Base-by-base conservation (phyloP, 2,888 invertebrate species). In the Pyrrhosoma nymphula region DNA sequence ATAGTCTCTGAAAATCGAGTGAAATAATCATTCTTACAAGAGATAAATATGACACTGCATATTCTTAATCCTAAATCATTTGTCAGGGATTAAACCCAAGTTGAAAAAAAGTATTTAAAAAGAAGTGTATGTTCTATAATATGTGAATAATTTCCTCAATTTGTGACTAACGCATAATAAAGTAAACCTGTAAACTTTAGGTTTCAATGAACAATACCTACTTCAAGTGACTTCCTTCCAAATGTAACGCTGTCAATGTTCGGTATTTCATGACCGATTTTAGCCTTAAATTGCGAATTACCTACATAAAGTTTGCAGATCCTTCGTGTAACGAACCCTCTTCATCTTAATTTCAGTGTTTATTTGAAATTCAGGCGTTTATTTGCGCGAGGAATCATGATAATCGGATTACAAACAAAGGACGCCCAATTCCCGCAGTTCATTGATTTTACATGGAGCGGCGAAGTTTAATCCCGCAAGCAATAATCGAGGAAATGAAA, bases 381-480 rank as follows among this genome's bases (percentile, higher is more conserved):
- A 93, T 93, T 93, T 93, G 93, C 69, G 10, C 39, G 63, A 69
- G 69, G 93, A 47, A 63, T 47, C 93, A 69, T 93, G 93, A 18
- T 69, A 93, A 93, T 69, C 93, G 93, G 93, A 93, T 93, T 93
- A 69, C 56, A 93, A n/a, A 63, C 69, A 93, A 93, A 75, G 69
- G 69, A 93, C 63, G 26, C 14, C 16, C 69, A 47, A 39, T 93
- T 20, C 39, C 35, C 56, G 93, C 69, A 69, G 69, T 69, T 93
- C 93, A 69, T 93, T 93, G 93, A 93, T 69, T 93, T 75, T 47
- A 35, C 35, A 91, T 91, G 39, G 30, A 39, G 26, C 18, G 69
- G 69, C 63, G 47, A 69, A 69, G 35, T 47, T 93, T 93, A 93
- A 69, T 93, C 23, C 47, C 26, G 0, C 26, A 26, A 3, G 14